A percentile compares a stretch with the other conserved stretches of the same genome.
phyloP scores from a whole-genome alignment of 2,888 invertebrate genomes.

The Charanyca ferruginea region DNA sequence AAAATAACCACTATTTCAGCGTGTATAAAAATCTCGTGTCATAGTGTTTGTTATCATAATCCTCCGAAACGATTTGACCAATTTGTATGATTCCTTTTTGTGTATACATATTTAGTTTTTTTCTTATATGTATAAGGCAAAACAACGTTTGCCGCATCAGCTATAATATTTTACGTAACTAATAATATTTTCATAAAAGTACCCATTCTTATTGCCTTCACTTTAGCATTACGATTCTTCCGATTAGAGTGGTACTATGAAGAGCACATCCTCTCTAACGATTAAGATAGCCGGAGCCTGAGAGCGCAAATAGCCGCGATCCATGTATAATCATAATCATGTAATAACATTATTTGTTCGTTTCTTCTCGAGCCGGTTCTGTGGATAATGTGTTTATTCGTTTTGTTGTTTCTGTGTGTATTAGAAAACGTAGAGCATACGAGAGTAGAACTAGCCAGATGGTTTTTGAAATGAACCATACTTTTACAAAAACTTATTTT shows the following conservation, averaged over 20 bases:
- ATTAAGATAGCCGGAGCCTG: constrained; percentile 58
- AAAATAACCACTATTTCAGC: no score
- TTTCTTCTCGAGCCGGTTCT: constrained; percentile 52
- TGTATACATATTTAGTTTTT: no score
- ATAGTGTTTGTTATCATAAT: no score
- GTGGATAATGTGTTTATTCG: constrained; percentile 18
- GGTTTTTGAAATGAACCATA: constrained; percentile 5
- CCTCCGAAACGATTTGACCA: no score
- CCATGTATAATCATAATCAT: constrained; percentile 56
- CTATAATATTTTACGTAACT: no score
- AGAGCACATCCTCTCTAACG: constrained; percentile 29
- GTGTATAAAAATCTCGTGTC: no score
- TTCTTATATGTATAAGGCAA: no score
- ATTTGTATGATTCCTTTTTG: no score
- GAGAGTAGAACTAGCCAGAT: constrained; percentile 2
- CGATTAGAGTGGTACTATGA: constrained; percentile 27
- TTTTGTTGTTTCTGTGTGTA: constrained; percentile 17
- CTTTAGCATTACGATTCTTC: constrained; percentile 31
- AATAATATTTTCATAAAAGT: constrained; percentile 30
- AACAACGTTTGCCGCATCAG: no score
- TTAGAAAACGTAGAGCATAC: constrained; percentile 7
- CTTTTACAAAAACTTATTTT: no score
- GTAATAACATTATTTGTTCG: constrained; percentile 51
- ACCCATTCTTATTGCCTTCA: constrained; percentile 15
- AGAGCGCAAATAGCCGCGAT: constrained; percentile 41